Conservation (phyloP, 2,113 vertebrate genomes). For the Saguinus imperator region DNA sequence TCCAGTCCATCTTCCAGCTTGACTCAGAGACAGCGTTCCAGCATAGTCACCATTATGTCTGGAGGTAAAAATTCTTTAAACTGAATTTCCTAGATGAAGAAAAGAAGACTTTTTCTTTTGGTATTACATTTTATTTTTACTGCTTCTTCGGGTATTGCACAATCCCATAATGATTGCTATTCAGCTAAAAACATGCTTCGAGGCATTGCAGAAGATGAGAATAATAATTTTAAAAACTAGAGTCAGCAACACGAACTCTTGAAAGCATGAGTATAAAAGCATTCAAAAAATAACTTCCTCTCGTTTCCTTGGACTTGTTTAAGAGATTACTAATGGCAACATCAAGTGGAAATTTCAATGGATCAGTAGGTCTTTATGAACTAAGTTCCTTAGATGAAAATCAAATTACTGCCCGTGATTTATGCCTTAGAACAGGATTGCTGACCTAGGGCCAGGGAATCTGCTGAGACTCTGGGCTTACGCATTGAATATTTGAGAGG, state of each 20-base stretch:
- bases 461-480: not conserved
- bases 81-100: not conserved
- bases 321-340: constrained; percentile 5
- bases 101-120: not conserved
- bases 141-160: not conserved
- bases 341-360: not conserved
- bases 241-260: not conserved
- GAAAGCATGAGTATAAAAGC: not conserved
- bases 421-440: not conserved
- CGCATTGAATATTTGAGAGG: not conserved
- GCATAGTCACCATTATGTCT: not conserved
- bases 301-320: not conserved
- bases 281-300: not conserved
- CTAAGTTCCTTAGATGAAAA: not conserved
- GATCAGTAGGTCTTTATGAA: not conserved
- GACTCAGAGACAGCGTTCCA: not conserved
- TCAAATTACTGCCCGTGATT: not conserved
- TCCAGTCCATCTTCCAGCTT: not conserved
- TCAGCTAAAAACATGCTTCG: constrained; percentile 10
- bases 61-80: not conserved
- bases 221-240: not conserved
- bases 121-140: constrained; percentile 12
- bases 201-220: not conserved
- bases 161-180: not conserved
- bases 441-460: not conserved